These are phyloP conservation scores for Geophilus truncorum DNA, from an alignment of 2,888 invertebrate species.

Conservation along the genomic window DNA sequence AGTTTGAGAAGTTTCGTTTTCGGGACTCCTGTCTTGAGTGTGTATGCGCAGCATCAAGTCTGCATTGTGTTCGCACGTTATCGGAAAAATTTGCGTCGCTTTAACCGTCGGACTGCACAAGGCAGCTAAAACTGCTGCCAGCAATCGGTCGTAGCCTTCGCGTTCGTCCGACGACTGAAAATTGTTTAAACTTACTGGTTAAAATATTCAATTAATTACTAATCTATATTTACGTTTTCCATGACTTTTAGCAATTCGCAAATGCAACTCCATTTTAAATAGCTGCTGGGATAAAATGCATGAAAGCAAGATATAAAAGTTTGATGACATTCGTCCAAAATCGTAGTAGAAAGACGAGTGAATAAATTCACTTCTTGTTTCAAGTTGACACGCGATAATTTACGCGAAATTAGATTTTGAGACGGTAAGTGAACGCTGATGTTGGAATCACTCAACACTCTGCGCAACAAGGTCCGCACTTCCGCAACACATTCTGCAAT, in stretches of 20 bases:
- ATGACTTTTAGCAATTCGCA: constrained; percentile 64
- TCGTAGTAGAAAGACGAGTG: constrained; percentile 50
- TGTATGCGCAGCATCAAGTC: constrained; percentile 39
- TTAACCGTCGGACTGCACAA: constrained; percentile 72
- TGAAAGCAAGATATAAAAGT: constrained; percentile 90
- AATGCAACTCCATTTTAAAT: constrained; percentile 85
- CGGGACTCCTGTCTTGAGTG: constrained; percentile 45
- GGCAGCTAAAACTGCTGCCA: constrained; percentile 77
- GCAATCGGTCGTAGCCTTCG: constrained; percentile 56
- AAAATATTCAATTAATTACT: background rate
- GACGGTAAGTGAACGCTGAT: constrained; percentile 38
- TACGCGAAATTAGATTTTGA: background rate
- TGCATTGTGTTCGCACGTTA: constrained; percentile 54
- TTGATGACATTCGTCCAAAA: constrained; percentile 81
- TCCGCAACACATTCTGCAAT: constrained; percentile 82
- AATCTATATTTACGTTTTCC: constrained; percentile 37
- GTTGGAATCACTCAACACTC: constrained; percentile 69
- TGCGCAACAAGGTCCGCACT: constrained; percentile 70
- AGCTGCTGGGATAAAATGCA: constrained; percentile 91
- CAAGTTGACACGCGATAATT: constrained; percentile 29
- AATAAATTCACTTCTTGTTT: constrained; percentile 36
- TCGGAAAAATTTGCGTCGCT: constrained; percentile 68
- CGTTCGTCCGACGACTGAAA: background rate
- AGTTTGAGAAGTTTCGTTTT: constrained; percentile 52
- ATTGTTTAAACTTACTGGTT: background rate